A percentile compares a stretch with the other conserved stretches of the same genome.
Evolutionary conservation across 2,888 invertebrate species (phyloP).

Genomic region (Microctonus hyperodae): DNA sequence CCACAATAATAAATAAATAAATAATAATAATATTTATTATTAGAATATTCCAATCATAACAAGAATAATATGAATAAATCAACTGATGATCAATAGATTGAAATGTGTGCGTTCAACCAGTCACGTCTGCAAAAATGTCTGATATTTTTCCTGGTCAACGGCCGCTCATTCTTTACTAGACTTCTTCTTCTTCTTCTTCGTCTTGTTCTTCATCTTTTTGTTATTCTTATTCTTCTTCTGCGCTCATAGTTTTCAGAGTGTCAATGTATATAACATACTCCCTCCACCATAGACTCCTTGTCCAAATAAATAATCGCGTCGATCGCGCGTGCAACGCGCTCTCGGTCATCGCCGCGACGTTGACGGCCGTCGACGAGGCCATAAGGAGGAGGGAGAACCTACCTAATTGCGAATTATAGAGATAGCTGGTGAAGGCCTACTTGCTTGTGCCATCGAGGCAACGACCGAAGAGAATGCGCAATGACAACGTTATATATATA

Average conservation of each 20-base stretch:
- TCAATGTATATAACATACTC: not conserved
- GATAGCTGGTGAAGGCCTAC: constrained; percentile 23
- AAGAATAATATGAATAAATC: not conserved
- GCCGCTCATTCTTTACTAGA: constrained; percentile 40
- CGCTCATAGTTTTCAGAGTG: not conserved
- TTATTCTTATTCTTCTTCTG: constrained; percentile 15
- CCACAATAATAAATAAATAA: constrained; percentile 35
- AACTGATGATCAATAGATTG: not conserved
- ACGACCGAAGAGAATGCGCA: constrained; percentile 26
- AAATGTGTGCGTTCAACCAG: constrained; percentile 31
- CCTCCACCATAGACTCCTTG: constrained; percentile 9
- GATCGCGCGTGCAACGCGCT: constrained; percentile 25
- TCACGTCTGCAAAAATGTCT: constrained; percentile 42
- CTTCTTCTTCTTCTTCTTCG: constrained; percentile 15
- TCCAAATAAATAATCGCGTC: constrained; percentile 28
- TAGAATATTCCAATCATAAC: too few relatives aligned
- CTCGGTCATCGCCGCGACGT: constrained; percentile 25
- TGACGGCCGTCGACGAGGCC: constrained; percentile 28
- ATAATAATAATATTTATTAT: constrained; percentile 16
- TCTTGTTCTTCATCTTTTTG: not conserved
- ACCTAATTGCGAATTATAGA: constrained; percentile 34
- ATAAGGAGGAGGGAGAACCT: constrained; percentile 23
- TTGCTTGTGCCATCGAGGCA: constrained; percentile 27
- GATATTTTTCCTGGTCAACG: constrained; percentile 49
- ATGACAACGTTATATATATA: constrained; percentile 1